Conservation (phyloP, 2,888 invertebrate species). For the Caenorhabditis auriculariae region DNA sequence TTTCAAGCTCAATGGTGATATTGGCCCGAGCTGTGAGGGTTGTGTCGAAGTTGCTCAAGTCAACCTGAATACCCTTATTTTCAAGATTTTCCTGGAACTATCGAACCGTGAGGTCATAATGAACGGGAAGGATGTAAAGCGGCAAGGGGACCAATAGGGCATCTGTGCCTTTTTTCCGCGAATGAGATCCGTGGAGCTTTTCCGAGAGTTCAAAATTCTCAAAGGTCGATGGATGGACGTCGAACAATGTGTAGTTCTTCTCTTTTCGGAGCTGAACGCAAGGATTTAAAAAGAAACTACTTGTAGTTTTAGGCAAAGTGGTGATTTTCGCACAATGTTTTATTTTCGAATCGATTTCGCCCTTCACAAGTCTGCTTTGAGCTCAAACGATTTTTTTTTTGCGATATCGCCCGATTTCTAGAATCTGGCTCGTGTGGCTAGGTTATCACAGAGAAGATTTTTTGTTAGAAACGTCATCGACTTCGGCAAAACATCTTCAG, state of each 20-base stretch:
- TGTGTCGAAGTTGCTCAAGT: constrained; percentile 49
- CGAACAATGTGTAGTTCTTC: constrained; percentile 30
- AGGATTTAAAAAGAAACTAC: no score
- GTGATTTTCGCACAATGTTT: no score
- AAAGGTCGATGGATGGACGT: constrained; percentile 27
- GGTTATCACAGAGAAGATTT: no score
- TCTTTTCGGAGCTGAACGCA: constrained; percentile 30
- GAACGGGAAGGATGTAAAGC: constrained; percentile 49
- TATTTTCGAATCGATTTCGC: no score
- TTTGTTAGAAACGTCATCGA: no score
- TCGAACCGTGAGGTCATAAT: constrained; percentile 54
- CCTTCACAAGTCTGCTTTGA: no score
- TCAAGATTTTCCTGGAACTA: constrained; percentile 1
- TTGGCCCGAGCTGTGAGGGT: constrained; percentile 46
- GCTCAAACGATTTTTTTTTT: no score
- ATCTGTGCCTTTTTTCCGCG: constrained; percentile 20
- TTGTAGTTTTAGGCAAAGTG: no score
- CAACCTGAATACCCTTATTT: constrained; percentile 48
- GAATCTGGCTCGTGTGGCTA: no score
- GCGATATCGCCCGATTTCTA: no score
- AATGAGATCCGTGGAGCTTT: constrained; percentile 20
- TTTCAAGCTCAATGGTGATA: constrained; percentile 52
- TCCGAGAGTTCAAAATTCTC: constrained; percentile 16
- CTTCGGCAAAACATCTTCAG: no score
- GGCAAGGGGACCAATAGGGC: constrained; percentile 51